These are phyloP conservation scores for Castor canadensis DNA, from an alignment of 2,113 vertebrate genomes.

Conservation along the genomic window DNA sequence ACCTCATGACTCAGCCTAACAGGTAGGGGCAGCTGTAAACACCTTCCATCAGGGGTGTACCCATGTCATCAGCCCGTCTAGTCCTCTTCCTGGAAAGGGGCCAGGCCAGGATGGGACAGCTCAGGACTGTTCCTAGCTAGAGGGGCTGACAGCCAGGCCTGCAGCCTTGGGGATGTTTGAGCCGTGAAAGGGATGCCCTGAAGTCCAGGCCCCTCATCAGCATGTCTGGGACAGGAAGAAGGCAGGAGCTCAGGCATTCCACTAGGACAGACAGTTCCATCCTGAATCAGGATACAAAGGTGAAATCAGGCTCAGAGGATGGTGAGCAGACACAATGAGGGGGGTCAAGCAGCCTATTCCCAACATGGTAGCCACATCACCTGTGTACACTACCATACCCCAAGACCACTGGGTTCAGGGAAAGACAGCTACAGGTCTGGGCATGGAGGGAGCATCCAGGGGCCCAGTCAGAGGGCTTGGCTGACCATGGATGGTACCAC, in stretches of 20 bases:
- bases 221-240: background rate
- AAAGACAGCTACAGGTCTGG: background rate
- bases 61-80: background rate
- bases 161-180: background rate
- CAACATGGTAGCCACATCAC: background rate
- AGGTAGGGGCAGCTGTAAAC: background rate
- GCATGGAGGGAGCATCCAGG: background rate
- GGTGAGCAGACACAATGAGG: background rate
- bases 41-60: background rate
- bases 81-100: background rate
- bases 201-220: background rate
- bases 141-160: background rate
- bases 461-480: background rate
- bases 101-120: background rate
- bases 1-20: background rate
- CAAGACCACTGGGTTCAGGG: background rate
- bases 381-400: background rate
- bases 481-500: no score
- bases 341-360: background rate
- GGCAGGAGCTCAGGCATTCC: background rate
- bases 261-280: background rate
- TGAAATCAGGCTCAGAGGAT: background rate
- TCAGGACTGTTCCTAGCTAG: background rate
- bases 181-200: no score
- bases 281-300: background rate